These are phyloP conservation scores for Tachycineta bicolor DNA, from an alignment of 2,113 vertebrate genomes.

Conservation along the genomic window DNA sequence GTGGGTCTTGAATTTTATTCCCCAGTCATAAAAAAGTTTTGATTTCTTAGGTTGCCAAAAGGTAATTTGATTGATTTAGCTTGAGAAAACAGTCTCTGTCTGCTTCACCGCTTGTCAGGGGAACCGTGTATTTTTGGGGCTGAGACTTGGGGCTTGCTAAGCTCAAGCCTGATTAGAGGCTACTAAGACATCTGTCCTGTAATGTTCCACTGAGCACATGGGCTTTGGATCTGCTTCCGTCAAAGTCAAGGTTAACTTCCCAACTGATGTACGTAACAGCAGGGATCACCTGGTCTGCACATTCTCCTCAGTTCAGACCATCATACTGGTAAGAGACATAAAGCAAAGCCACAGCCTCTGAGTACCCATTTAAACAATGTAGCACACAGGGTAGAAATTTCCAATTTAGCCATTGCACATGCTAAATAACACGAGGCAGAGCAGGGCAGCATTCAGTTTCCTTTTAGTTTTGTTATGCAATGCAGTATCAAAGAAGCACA, in stretches of 20 bases:
- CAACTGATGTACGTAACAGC: background rate
- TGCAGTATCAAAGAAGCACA: conserved; percentile 31
- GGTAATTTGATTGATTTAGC: background rate
- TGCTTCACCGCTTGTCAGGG: background rate
- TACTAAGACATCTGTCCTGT: background rate
- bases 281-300: background rate
- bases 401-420: background rate
- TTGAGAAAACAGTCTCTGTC: background rate
- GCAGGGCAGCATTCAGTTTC: background rate
- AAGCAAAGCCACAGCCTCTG: background rate
- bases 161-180: background rate
- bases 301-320: background rate
- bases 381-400: background rate
- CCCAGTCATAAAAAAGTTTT: background rate
- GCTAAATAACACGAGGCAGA: background rate
- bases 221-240: background rate
- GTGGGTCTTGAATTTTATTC: background rate
- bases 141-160: background rate
- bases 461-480: background rate
- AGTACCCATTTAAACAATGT: background rate
- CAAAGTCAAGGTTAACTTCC: background rate
- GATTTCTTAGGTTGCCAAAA: background rate
- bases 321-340: background rate
- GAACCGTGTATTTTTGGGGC: background rate
- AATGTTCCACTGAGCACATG: background rate